Conservation (phyloP, 1,140 invertebrate genomes). For the Drosophila tsacasi region DNA sequence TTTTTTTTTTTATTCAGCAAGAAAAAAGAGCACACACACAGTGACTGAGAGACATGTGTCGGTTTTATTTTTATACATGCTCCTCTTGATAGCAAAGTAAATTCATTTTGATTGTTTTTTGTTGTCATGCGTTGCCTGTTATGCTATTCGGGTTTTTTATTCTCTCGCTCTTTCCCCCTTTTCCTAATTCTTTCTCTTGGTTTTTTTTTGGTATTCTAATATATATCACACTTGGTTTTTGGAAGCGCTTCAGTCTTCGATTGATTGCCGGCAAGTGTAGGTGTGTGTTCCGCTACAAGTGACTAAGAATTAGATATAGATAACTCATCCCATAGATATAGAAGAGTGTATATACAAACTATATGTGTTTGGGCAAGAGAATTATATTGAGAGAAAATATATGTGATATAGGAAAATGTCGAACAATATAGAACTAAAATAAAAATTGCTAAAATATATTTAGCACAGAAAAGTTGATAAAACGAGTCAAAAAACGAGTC, state of each 20-base stretch:
- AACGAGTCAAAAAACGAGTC: no score
- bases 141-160: constrained; percentile 15
- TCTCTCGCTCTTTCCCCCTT: not conserved
- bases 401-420: not conserved
- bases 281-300: constrained; percentile 53
- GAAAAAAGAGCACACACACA: constrained; percentile 3
- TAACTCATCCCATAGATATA: constrained; percentile 15
- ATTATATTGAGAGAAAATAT: not conserved
- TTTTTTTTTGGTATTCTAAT: constrained; percentile 6
- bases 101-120: constrained; percentile 58
- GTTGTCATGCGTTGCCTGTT: constrained; percentile 54
- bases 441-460: no score
- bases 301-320: constrained; percentile 15
- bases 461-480: no score
- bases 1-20: constrained; percentile 32
- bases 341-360: not conserved
- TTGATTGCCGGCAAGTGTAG: constrained; percentile 72
- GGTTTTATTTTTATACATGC: constrained; percentile 69
- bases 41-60: constrained; percentile 50
- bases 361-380: constrained; percentile 1
- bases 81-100: constrained; percentile 63
- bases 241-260: constrained; percentile 59
- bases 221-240: constrained; percentile 46
- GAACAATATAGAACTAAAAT: no score
- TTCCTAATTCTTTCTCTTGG: constrained; percentile 1